A percentile compares a stretch with the other conserved stretches of the same genome.
Evolutionary conservation across 1,140 invertebrate species (phyloP).

Genomic region (Tetramorium alpestre): DNA sequence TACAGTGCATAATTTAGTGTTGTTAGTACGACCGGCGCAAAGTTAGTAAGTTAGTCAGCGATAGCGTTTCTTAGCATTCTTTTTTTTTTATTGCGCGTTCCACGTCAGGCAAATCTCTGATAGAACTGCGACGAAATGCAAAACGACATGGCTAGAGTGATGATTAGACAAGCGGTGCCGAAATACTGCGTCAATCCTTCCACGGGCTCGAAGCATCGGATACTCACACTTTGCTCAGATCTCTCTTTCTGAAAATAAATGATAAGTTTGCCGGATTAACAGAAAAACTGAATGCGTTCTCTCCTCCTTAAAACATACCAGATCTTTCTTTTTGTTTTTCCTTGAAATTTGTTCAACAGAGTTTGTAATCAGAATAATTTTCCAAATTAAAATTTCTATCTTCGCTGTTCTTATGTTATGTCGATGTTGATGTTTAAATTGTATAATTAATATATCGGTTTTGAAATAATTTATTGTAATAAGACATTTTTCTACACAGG

Average conservation of each 20-base stretch:
- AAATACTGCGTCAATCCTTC: conserved; percentile 79
- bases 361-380: background rate
- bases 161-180: conserved; percentile 81
- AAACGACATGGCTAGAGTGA: conserved; percentile 75
- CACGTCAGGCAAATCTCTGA: conserved; percentile 26
- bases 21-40: conserved; percentile 23
- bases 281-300: conserved; percentile 53
- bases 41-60: conserved; percentile 36
- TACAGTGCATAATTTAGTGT: conserved; percentile 13
- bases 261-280: conserved; percentile 78
- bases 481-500: background rate
- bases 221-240: conserved; percentile 85
- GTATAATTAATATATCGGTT: background rate
- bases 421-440: background rate
- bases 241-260: conserved; percentile 85
- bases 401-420: background rate
- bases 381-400: background rate
- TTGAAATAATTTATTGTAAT: background rate
- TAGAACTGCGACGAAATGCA: conserved; percentile 71
- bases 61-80: conserved; percentile 25
- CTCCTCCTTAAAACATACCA: conserved; percentile 64
- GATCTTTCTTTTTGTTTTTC: conserved; percentile 5
- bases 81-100: conserved; percentile 13
- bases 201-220: conserved; percentile 71
- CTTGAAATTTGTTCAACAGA: background rate